Conservation (phyloP, 1,140 invertebrate genomes). For the Phthorimaea operculella region DNA sequence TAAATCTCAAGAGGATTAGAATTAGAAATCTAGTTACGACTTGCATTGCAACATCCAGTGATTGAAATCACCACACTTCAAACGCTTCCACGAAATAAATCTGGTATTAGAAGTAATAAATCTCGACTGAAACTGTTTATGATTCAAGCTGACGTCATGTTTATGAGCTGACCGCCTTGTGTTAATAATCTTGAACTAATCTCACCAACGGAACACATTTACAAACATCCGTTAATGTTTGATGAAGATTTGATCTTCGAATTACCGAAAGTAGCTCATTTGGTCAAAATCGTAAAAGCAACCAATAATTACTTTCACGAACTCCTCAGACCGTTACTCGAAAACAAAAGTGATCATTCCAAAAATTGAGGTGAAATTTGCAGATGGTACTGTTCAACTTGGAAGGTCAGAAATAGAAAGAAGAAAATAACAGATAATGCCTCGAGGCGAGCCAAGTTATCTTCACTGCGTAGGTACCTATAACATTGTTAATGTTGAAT, state of each 20-base stretch:
- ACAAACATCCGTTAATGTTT: not conserved
- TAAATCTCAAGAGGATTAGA: no score
- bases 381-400: not conserved
- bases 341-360: not conserved
- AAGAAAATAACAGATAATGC: no score
- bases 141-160: not conserved
- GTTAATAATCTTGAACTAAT: conserved; percentile 4
- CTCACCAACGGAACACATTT: not conserved
- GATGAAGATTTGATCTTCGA: no score
- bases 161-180: not conserved
- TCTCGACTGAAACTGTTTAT: not conserved
- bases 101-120: not conserved
- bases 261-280: not conserved
- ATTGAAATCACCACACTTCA: not conserved
- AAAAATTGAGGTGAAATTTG: not conserved
- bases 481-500: no score
- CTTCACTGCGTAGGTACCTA: no score
- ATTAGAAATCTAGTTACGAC: no score
- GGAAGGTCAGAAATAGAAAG: not conserved
- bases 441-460: no score
- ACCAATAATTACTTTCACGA: conserved; percentile 3
- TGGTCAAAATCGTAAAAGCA: not conserved
- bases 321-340: not conserved
- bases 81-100: not conserved
- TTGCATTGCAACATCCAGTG: not conserved